Evolutionary conservation across 1,140 invertebrate genomes (phyloP), one percentile per base, ranked within the genome.

Genomic region (Globodera ellingtonae): DNA sequence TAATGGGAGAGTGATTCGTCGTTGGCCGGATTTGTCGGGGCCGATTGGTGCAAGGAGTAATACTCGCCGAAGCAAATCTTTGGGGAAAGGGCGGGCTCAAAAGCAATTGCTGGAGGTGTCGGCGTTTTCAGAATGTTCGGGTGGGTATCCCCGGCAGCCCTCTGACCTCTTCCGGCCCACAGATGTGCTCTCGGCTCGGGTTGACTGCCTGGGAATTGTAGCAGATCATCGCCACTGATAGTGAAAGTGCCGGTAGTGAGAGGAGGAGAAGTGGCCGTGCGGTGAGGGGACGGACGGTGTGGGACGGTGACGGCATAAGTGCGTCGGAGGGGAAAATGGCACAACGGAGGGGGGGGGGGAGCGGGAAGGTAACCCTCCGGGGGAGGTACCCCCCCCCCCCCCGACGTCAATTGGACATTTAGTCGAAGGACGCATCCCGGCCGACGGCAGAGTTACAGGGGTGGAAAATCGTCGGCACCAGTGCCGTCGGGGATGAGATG

Each of bases 1-100:
- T 52, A 79, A 59, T 79, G 78, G 62, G 46, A 9, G 13, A 79
- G 75, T 8, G 35, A 44, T 10, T 7, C n/a, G n/a, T 24, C 67
- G 56, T 62, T 21, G 15, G 13, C 35, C 35, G 35, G 35, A 35
- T 35, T 35, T 35, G 35, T 35, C 35, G 35, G 35, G 35, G 3
- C 24, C 9, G 67, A 70, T 24, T 70, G 67, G 10, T 21, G 67
- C 8, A 70, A 6, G 7, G 67, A 24, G 67, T 44, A 70, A 47
- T 70, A 70, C 24, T 70, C 67, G 4, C 35, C 67, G 46, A 70
- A 70, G 67, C 67, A 70, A 47, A 70, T 18, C 67, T 70, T 48
- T 18, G 24, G 24, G 72, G 72, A 24, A n/a, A n/a, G 24, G 72
- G 56, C 10, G 52, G 73, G 9, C 35, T 35, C 35, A 35, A 35